Percentiles rank a stretch among this genome's conserved stretches.
Evolutionary conservation across 2,888 invertebrate genomes (phyloP).

Genomic region (Andrena hattorfiana): DNA sequence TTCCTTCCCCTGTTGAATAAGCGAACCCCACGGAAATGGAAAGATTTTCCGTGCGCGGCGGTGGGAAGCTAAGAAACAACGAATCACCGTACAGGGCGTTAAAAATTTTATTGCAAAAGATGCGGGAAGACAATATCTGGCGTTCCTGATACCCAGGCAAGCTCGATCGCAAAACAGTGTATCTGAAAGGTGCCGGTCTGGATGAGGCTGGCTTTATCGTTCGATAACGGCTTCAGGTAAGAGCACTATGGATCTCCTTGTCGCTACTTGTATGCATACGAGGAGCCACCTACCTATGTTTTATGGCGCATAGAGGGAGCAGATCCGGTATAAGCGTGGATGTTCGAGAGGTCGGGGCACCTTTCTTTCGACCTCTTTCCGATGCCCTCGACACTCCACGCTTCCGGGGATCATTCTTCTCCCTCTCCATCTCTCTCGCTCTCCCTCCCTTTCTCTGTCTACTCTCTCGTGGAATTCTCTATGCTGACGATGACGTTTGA

Average conservation of each 20-base stretch:
- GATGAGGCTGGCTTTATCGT: constrained; percentile 53
- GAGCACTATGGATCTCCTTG: constrained; percentile 51
- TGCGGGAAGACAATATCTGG: constrained; percentile 27
- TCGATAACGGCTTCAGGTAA: constrained; percentile 60
- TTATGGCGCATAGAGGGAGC: constrained; percentile 40
- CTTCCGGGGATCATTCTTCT: constrained; percentile 30
- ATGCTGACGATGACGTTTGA: constrained; percentile 6
- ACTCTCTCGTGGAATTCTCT: neutral
- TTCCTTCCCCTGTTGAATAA: too few relatives aligned
- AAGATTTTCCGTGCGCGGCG: too few relatives aligned
- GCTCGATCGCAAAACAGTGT: constrained; percentile 47
- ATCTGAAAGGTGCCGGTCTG: constrained; percentile 36
- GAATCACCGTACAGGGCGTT: constrained; percentile 14
- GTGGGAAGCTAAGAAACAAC: neutral
- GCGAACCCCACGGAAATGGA: too few relatives aligned
- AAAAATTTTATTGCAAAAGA: constrained; percentile 43
- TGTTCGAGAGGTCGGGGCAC: constrained; percentile 36
- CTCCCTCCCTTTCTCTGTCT: neutral
- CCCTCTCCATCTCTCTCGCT: neutral
- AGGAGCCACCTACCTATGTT: constrained; percentile 43
- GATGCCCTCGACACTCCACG: neutral
- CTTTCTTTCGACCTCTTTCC: constrained; percentile 44
- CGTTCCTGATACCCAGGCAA: neutral
- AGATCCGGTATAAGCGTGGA: constrained; percentile 32
- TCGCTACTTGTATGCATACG: constrained; percentile 54